These are phyloP conservation scores for Cydia pomonella DNA, from an alignment of 1,140 invertebrate genomes.

Conservation along the genomic window DNA sequence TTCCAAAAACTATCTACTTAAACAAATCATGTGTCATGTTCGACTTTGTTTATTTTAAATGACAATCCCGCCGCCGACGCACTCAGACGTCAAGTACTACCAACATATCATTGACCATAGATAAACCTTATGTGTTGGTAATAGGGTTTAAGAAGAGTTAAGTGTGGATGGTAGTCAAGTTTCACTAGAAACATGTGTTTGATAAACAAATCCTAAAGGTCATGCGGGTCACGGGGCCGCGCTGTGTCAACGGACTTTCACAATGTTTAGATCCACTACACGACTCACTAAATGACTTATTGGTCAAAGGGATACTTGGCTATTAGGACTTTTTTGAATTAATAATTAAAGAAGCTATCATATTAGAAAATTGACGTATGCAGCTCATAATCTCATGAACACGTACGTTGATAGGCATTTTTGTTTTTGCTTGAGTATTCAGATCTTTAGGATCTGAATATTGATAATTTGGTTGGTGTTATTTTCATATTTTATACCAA, in stretches of 20 bases:
- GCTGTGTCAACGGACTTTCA: constrained; percentile 36
- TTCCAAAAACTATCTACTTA: background rate
- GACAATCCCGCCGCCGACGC: constrained; percentile 2
- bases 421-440: background rate
- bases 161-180: background rate
- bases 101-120: background rate
- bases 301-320: background rate
- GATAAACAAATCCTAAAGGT: constrained; percentile 35
- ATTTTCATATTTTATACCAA: too few relatives aligned
- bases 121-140: background rate
- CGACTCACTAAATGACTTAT: background rate
- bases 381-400: background rate
- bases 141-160: background rate
- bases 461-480: too few relatives aligned
- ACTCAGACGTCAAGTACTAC: background rate
- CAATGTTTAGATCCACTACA: background rate
- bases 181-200: constrained; percentile 37
- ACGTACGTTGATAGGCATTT: background rate
- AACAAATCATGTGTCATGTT: background rate
- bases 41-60: background rate
- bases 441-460: too few relatives aligned
- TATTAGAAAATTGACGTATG: background rate
- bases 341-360: background rate
- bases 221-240: constrained; percentile 27
- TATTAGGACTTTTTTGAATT: background rate